Evolutionary conservation across 2,797 vertebrate species (phyloP).

Genomic region (Carduelis carduelis): DNA sequence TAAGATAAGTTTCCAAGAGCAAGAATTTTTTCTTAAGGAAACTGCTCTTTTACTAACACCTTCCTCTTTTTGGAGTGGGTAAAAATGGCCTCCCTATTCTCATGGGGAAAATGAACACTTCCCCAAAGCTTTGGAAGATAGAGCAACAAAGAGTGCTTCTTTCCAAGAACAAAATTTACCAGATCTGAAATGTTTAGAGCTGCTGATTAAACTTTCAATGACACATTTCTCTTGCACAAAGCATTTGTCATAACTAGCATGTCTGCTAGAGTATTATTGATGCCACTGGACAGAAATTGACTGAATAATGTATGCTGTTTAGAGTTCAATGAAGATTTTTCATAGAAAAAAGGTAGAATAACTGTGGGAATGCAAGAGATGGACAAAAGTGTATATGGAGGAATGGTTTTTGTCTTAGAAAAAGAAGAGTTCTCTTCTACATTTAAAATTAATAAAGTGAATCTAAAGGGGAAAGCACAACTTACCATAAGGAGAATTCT

Average conservation of each 20-base stretch:
- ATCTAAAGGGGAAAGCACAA: conserved; percentile 35
- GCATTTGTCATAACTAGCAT: conserved; percentile 72
- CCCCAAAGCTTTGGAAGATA: conserved; percentile 53
- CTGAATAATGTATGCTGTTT: conserved; percentile 77
- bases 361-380: conserved; percentile 3
- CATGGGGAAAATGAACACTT: conserved; percentile 51
- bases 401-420: neutral
- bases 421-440: neutral
- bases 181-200: conserved; percentile 68
- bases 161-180: conserved; percentile 70
- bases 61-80: neutral
- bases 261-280: conserved; percentile 72
- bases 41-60: conserved; percentile 45
- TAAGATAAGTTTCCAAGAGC: conserved; percentile 37
- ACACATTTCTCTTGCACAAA: conserved; percentile 72
- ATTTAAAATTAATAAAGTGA: conserved; percentile 59
- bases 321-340: conserved; percentile 69
- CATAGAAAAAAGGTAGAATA: conserved; percentile 41
- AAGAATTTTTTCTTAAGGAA: conserved; percentile 51
- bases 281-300: conserved; percentile 69
- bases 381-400: neutral
- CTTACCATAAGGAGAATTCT: conserved; percentile 16
- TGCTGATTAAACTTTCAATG: conserved; percentile 74
- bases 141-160: conserved; percentile 45
- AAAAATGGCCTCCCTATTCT: conserved; percentile 64